Conservation (phyloP, 2,797 vertebrate genomes). For the Ctenosaura bakeri region DNA sequence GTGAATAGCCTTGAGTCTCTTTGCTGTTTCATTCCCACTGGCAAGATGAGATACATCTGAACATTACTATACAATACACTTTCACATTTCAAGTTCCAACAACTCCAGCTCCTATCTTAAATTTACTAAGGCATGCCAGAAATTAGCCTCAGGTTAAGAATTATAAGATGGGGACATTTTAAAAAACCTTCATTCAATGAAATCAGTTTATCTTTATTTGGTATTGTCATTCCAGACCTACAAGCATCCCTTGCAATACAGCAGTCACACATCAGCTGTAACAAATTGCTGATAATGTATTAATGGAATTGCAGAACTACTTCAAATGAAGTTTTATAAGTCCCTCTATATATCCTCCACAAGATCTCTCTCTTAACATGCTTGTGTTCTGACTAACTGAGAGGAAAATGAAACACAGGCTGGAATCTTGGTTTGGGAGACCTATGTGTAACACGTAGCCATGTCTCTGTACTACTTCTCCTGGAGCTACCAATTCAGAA, state of each 20-base stretch:
- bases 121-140: neutral
- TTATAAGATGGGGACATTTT: conserved; percentile 50
- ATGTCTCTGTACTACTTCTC: no score
- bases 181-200: conserved; percentile 13
- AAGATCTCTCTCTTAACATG: neutral
- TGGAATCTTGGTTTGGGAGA: no score
- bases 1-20: neutral
- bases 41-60: conserved; percentile 29
- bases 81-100: neutral
- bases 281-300: fast-evolving
- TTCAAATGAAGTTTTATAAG: fast-evolving
- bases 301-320: neutral
- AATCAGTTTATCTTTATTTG: neutral
- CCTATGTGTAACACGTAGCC: no score
- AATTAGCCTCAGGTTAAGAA: conserved; percentile 47
- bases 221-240: conserved; percentile 32
- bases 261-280: neutral
- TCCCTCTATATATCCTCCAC: neutral
- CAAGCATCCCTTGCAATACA: conserved; percentile 7
- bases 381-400: neutral
- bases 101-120: neutral
- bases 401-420: neutral
- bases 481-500: no score
- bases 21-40: conserved; percentile 16
- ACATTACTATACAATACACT: neutral